Percentiles rank a stretch among this genome's conserved stretches.
Conservation (phyloP, 2,888 invertebrate genomes). For the Branchellion lobata region DNA sequence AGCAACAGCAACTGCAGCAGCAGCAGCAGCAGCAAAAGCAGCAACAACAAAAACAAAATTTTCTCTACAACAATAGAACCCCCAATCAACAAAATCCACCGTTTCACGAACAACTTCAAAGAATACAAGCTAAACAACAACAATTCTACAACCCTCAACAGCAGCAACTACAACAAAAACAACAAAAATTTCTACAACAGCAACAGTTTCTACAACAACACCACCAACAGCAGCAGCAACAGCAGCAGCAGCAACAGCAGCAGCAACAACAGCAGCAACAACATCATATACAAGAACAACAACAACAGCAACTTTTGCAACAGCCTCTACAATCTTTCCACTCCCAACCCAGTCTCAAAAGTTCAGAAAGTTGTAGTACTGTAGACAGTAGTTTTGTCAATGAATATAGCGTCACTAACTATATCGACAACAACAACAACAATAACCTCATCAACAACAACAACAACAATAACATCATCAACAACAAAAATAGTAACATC, state of each 20-base stretch:
- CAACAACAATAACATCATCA: not conserved
- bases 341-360: not conserved
- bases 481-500: not conserved
- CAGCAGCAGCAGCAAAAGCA: not conserved
- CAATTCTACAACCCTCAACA: not conserved
- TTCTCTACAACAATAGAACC: not conserved
- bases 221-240: not conserved
- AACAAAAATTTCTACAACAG: not conserved
- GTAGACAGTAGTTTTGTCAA: no score
- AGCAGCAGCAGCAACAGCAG: not conserved
- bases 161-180: not conserved
- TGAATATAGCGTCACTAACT: not conserved
- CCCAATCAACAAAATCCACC: not conserved
- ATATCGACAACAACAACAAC: not conserved
- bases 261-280: slow-evolving; percentile 5
- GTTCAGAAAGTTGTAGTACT: not conserved
- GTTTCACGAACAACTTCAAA: not conserved
- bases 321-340: not conserved
- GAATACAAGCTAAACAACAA: not conserved
- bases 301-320: not conserved
- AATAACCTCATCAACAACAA: not conserved
- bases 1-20: not conserved
- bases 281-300: not conserved
- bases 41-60: not conserved
- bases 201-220: not conserved